A percentile compares a stretch with the other conserved stretches of the same genome.
These are phyloP conservation scores for Amazona vittata DNA, from an alignment of 2,113 vertebrate species.

Conservation along the genomic window DNA sequence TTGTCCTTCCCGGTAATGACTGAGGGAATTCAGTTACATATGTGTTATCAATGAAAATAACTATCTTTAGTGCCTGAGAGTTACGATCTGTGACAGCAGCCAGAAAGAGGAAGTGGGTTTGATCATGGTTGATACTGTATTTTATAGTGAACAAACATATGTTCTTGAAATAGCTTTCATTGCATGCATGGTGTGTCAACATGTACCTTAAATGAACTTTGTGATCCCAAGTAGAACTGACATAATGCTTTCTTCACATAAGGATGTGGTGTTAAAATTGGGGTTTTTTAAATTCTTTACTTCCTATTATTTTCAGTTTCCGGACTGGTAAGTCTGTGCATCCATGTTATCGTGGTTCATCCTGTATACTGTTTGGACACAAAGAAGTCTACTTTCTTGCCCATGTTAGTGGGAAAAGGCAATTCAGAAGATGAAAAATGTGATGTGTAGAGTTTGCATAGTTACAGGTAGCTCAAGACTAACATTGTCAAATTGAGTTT, in stretches of 20 bases:
- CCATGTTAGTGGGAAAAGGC: not conserved
- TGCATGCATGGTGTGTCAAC: not conserved
- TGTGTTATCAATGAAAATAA: not conserved
- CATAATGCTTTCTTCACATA: not conserved
- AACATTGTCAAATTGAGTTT: not conserved
- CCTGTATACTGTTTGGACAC: not conserved
- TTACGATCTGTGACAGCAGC: not conserved
- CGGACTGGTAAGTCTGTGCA: rapidly evolving
- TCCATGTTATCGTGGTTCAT: not conserved
- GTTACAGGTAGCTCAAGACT: not conserved
- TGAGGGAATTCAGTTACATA: not conserved
- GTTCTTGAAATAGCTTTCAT: not conserved
- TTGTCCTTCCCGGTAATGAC: not conserved
- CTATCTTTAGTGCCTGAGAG: not conserved
- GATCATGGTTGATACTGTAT: not conserved
- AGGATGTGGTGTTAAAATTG: not conserved
- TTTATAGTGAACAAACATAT: not conserved
- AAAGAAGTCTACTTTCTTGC: not conserved
- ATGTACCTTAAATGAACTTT: not conserved
- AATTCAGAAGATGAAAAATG: not conserved
- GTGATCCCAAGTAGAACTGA: not conserved
- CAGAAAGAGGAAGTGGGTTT: not conserved
- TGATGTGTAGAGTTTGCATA: not conserved
- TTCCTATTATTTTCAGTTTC: not conserved
- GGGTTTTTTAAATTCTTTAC: not conserved